phyloP scores from a whole-genome alignment of 2,113 vertebrate species.

The Ginglymostoma cirratum region DNA sequence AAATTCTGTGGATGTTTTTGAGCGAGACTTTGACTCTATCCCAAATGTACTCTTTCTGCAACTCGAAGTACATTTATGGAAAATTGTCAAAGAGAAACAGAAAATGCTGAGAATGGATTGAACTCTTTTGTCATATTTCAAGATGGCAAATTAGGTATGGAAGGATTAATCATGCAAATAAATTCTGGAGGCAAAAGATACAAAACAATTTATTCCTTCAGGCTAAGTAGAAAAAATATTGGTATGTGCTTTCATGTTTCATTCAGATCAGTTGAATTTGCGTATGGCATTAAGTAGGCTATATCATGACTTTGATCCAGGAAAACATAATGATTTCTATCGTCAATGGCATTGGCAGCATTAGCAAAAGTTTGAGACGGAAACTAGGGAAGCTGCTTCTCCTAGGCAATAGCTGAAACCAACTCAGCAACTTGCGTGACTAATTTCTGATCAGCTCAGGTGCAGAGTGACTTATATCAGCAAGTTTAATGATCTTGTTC shows the following conservation, averaged over 20 bases:
- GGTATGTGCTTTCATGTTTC: not conserved
- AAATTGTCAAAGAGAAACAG: not conserved
- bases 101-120: not conserved
- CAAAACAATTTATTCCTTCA: not conserved
- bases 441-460: not conserved
- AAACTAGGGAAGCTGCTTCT: not conserved
- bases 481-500: too few relatives aligned
- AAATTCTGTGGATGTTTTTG: not conserved
- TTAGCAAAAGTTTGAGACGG: not conserved
- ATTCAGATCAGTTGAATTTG: not conserved
- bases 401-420: not conserved
- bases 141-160: not conserved
- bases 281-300: not conserved
- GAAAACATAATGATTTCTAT: not conserved
- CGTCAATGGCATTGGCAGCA: not conserved
- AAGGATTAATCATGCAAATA: conserved; percentile 15
- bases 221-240: not conserved
- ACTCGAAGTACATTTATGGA: not conserved
- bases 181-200: not conserved
- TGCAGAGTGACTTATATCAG: too few relatives aligned
- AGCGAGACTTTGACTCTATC: not conserved
- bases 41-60: not conserved
- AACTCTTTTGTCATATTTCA: not conserved
- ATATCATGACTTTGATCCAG: not conserved
- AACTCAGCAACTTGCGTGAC: not conserved